A percentile compares a stretch with the other conserved stretches of the same genome.
Conservation (phyloP, 2,797 vertebrate genomes). For the Argyrosomus regius region DNA sequence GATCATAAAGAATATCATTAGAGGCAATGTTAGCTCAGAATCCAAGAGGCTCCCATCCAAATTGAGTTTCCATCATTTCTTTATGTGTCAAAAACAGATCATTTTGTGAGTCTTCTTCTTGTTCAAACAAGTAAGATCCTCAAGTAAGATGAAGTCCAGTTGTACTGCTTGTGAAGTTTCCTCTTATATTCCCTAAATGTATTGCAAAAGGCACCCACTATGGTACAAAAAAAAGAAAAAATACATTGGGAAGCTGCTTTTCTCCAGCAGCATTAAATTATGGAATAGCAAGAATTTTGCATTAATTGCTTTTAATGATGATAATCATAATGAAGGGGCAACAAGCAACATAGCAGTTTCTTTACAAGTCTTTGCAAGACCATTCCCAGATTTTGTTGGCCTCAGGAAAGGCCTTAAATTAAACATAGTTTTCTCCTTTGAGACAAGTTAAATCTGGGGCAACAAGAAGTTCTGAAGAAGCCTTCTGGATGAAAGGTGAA, state of each 20-base stretch:
- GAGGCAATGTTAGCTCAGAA: constrained; percentile 12
- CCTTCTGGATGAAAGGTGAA: too few relatives aligned
- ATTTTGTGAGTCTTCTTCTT: constrained; percentile 2
- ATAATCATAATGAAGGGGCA: neutral
- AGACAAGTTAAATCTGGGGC: too few relatives aligned
- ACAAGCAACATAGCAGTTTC: neutral
- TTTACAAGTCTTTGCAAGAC: neutral
- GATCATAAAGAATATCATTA: constrained; percentile 27
- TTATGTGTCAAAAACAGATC: constrained; percentile 6
- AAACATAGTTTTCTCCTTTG: neutral
- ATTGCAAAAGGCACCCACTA: neutral
- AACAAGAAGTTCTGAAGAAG: too few relatives aligned
- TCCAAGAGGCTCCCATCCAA: constrained; percentile 6
- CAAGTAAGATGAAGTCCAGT: neutral
- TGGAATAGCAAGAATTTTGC: neutral
- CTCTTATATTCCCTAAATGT: neutral
- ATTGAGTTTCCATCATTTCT: constrained; percentile 10
- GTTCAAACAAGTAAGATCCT: neutral
- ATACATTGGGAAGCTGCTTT: neutral
- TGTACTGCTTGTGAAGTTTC: neutral
- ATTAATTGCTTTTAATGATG: neutral
- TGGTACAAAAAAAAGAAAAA: neutral
- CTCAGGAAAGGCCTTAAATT: neutral
- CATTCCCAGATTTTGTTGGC: neutral
- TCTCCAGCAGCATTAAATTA: neutral